Evolutionary conservation across 2,888 invertebrate species (phyloP).

Genomic region (Rosalia funebris): DNA sequence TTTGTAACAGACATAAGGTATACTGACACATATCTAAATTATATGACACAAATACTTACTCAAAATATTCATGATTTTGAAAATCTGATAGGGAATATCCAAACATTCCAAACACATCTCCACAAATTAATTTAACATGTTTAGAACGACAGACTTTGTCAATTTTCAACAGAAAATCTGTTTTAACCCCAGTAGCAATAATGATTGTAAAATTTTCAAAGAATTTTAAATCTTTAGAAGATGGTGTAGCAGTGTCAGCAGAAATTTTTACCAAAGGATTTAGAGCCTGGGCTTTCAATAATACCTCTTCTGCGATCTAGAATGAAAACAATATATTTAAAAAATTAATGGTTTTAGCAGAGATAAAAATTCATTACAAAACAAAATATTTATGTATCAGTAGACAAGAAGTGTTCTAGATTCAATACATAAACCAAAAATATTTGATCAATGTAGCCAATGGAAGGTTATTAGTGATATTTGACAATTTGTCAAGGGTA

Average conservation of each 20-base stretch:
- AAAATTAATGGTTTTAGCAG: too few species aligned
- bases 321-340: conserved; percentile 49
- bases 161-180: conserved; percentile 77
- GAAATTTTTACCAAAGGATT: conserved; percentile 93
- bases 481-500: neutral
- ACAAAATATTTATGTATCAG: too few species aligned
- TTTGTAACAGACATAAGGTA: too few species aligned
- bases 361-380: too few species aligned
- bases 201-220: conserved; percentile 85
- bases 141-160: conserved; percentile 79
- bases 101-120: conserved; percentile 93
- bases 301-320: conserved; percentile 85
- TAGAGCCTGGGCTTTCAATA: conserved; percentile 80
- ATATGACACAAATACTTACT: conserved; percentile 68
- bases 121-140: conserved; percentile 85
- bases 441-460: too few species aligned
- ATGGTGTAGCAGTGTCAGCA: conserved; percentile 72
- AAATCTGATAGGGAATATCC: conserved; percentile 93
- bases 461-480: too few species aligned
- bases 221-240: conserved; percentile 75
- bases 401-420: too few species aligned
- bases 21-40: too few species aligned
- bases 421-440: too few species aligned
- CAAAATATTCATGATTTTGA: conserved; percentile 81
- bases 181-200: conserved; percentile 79